A percentile compares a stretch with the other conserved stretches of the same genome.
Evolutionary conservation across 2,113 vertebrate species (phyloP).

Genomic region (Lycocorax pyrrhopterus): DNA sequence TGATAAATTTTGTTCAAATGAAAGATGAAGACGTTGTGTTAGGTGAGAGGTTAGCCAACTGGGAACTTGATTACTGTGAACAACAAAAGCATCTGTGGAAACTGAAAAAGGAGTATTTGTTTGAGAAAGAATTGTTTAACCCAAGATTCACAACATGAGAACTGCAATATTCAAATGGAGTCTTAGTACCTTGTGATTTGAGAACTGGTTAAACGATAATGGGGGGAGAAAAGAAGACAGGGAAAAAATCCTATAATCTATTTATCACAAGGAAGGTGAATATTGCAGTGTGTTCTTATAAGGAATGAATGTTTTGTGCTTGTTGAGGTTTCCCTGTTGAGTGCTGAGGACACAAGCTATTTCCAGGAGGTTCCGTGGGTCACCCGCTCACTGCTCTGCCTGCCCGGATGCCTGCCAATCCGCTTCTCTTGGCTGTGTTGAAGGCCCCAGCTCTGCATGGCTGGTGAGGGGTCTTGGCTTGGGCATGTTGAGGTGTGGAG

Average conservation of each 20-base stretch:
- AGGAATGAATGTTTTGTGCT: slow-evolving; percentile 54
- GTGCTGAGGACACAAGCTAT: slow-evolving; percentile 4
- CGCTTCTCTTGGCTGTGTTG: neutral
- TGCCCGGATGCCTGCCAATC: neutral
- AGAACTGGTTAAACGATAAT: slow-evolving; percentile 63
- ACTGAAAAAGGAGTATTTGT: slow-evolving; percentile 67
- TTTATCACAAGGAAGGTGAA: slow-evolving; percentile 61
- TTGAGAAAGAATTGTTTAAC: slow-evolving; percentile 72
- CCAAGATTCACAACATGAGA: slow-evolving; percentile 61
- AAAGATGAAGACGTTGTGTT: slow-evolving; percentile 66
- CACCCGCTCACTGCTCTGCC: neutral
- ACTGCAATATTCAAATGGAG: neutral
- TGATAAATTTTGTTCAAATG: slow-evolving; percentile 77
- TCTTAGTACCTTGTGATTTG: slow-evolving; percentile 62
- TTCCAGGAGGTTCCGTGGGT: neutral
- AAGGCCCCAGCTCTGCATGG: neutral
- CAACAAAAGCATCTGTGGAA: slow-evolving; percentile 57
- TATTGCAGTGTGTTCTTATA: slow-evolving; percentile 55
- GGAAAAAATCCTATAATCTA: neutral
- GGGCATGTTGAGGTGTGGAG: neutral
- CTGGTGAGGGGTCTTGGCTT: neutral
- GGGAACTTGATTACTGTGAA: slow-evolving; percentile 71
- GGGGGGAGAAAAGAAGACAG: neutral
- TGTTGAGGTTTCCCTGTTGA: slow-evolving; percentile 52
- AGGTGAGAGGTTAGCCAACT: slow-evolving; percentile 71